phyloP scores from a whole-genome alignment of 2,888 invertebrate genomes.

The Eupithecia insigniata region DNA sequence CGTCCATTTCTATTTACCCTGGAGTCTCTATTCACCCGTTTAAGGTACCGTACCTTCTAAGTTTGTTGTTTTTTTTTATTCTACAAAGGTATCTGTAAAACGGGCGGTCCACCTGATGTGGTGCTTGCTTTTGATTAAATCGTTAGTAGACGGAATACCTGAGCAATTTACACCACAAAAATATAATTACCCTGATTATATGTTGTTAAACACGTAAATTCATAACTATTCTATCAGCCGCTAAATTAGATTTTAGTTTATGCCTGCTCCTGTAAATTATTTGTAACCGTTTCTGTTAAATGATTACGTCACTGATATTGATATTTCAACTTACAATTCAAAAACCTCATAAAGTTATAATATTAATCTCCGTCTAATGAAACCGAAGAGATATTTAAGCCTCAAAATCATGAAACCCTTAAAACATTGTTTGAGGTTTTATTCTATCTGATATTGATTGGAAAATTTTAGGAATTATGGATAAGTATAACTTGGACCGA shows the following conservation, averaged over 20 bases:
- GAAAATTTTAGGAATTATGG: conserved; percentile 23
- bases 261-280: neutral
- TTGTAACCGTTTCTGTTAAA: neutral
- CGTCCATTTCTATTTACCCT: too few relatives aligned
- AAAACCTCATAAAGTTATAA: conserved; percentile 6
- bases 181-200: too few relatives aligned
- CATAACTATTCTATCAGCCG: neutral
- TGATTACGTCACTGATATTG: neutral
- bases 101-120: too few relatives aligned
- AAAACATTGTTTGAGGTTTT: conserved; percentile 33
- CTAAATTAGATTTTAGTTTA: neutral
- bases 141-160: neutral
- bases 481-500: neutral
- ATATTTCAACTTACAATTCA: neutral
- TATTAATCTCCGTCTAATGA: conserved; percentile 19
- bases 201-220: neutral
- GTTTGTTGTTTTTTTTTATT: too few relatives aligned
- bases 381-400: conserved; percentile 41
- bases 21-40: too few relatives aligned
- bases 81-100: too few relatives aligned
- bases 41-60: too few relatives aligned
- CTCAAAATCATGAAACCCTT: conserved; percentile 38
- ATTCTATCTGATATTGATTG: conserved; percentile 31
- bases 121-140: neutral
- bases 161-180: neutral